Evolutionary conservation across 2,113 vertebrate species (phyloP).

Genomic region (Myotis davidii): DNA sequence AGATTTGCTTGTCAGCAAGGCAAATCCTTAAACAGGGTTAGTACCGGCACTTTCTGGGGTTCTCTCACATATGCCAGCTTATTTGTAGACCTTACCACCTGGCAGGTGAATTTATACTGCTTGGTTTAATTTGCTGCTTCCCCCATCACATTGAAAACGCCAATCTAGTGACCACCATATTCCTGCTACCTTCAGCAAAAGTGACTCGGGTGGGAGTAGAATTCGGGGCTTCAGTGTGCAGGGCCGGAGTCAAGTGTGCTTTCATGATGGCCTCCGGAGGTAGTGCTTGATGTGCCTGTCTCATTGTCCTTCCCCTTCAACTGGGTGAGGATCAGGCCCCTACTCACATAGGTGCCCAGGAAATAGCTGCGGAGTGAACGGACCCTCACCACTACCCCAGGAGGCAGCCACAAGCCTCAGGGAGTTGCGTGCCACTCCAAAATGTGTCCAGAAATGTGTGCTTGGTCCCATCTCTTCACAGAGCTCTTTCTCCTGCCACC

Average conservation of each 20-base stretch:
- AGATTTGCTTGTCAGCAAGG: background rate
- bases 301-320: background rate
- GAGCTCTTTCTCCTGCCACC: background rate
- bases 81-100: background rate
- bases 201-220: rapidly evolving
- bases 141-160: background rate
- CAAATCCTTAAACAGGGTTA: background rate
- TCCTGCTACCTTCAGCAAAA: background rate
- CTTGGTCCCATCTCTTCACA: background rate
- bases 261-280: background rate
- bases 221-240: background rate
- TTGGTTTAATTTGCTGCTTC: background rate
- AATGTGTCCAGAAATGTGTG: background rate
- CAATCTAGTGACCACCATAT: background rate
- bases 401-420: background rate
- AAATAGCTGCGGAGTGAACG: background rate
- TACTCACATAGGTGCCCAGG: rapidly evolving
- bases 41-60: background rate
- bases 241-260: background rate
- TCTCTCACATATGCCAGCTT: background rate
- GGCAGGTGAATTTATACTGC: background rate
- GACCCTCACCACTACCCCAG: background rate
- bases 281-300: background rate
- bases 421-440: background rate
- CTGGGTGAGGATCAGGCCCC: background rate